phyloP scores from a whole-genome alignment of 2,888 invertebrate species.

The Diarsia rubi region DNA sequence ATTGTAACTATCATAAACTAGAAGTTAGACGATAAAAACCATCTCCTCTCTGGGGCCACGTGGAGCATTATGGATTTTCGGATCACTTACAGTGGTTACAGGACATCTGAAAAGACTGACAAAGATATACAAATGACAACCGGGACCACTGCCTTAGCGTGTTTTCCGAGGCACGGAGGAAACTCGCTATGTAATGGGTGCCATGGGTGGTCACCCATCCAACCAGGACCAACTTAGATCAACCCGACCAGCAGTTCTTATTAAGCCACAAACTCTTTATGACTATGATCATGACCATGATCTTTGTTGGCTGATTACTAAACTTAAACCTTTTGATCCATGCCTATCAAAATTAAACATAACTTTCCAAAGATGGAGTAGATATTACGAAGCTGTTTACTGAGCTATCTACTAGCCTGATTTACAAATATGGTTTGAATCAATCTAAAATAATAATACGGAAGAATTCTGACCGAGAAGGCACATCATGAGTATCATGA shows the following conservation, averaged over 20 bases:
- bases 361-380: slow-evolving; percentile 12
- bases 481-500: neutral
- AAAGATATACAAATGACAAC: too few relatives aligned
- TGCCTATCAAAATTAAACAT: neutral
- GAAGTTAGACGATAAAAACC: neutral
- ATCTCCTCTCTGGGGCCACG: too few relatives aligned
- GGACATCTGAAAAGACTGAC: too few relatives aligned
- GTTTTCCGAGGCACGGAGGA: too few relatives aligned
- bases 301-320: neutral
- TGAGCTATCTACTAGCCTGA: neutral
- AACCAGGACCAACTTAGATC: too few relatives aligned
- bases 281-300: neutral
- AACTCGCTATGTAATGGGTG: too few relatives aligned
- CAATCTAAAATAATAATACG: slow-evolving; percentile 44
- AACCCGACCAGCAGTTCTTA: too few relatives aligned
- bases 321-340: neutral
- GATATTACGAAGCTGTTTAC: neutral
- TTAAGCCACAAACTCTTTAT: too few relatives aligned
- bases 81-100: too few relatives aligned
- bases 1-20: neutral
- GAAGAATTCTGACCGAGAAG: slow-evolving; percentile 9
- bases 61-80: neutral
- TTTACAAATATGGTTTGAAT: slow-evolving; percentile 34
- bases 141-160: too few relatives aligned
- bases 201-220: too few relatives aligned